Evolutionary conservation across 92 coral and sea anemone species (phyloP).

Genomic region (Anthopleura xanthogrammica): DNA sequence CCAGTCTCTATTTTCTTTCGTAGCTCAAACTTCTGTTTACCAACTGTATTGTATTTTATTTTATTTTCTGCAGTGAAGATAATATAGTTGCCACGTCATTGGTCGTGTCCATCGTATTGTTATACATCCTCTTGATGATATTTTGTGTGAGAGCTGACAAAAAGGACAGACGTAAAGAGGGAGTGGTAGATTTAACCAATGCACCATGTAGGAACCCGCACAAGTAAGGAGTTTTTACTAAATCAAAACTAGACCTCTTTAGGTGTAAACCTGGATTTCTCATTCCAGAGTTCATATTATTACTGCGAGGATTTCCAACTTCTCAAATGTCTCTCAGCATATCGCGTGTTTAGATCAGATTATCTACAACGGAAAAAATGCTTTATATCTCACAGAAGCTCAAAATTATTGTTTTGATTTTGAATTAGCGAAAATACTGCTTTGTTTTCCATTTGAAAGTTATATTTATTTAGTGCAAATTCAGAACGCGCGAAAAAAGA

Average conservation of each 20-base stretch:
- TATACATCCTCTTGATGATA: conserved; percentile 58
- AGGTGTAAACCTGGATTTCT: too few species aligned
- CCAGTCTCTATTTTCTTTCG: not conserved
- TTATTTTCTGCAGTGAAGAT: conserved; percentile 31
- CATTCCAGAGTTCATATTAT: not conserved
- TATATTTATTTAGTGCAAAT: too few species aligned
- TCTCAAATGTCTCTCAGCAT: too few species aligned
- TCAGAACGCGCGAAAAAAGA: too few species aligned
- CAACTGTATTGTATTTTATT: not conserved
- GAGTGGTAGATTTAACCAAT: conserved; percentile 51
- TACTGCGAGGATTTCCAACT: too few species aligned
- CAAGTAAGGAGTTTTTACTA: conserved; percentile 19
- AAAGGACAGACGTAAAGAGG: conserved; percentile 47
- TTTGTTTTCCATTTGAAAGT: too few species aligned
- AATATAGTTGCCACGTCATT: conserved; percentile 45
- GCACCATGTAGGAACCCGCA: conserved; percentile 34
- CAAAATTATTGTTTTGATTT: too few species aligned
- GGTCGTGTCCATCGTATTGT: conserved; percentile 32
- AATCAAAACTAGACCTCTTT: too few species aligned
- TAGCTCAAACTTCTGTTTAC: not conserved
- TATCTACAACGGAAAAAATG: too few species aligned
- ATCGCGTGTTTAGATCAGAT: too few species aligned
- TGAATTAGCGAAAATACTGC: too few species aligned
- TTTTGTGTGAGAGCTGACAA: conserved; percentile 58
- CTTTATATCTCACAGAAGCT: too few species aligned